Percentiles rank a stretch among this genome's conserved stretches.
Evolutionary conservation across 2,888 invertebrate species (phyloP).

Genomic region (Pandemis heparana): DNA sequence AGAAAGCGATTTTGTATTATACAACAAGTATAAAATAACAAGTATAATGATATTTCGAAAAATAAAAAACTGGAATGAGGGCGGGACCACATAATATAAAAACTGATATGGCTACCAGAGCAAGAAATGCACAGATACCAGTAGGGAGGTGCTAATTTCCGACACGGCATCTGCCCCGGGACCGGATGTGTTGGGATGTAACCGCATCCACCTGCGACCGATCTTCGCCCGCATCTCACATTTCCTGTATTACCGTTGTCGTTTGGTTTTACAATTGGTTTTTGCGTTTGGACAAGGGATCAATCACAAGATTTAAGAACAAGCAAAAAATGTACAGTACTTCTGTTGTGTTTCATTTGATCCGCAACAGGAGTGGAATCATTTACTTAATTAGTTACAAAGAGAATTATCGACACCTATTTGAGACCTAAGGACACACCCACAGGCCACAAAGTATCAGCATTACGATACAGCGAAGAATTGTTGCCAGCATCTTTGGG

Average conservation of each 20-base stretch:
- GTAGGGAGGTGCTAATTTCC: slow-evolving; percentile 58
- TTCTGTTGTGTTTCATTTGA: neutral
- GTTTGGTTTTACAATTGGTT: neutral
- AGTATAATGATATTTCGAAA: no score
- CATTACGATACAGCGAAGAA: no score
- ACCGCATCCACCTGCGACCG: slow-evolving; percentile 17
- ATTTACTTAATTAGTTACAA: no score
- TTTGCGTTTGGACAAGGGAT: neutral
- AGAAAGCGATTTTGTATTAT: no score
- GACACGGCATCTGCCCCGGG: slow-evolving; percentile 50
- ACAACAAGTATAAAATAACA: no score
- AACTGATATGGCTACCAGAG: neutral
- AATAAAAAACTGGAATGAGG: no score
- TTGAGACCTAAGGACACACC: no score
- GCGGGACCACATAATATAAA: neutral
- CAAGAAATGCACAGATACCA: slow-evolving; percentile 43
- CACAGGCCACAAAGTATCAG: no score
- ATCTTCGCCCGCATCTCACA: slow-evolving; percentile 4
- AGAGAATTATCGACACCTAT: no score
- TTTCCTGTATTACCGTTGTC: neutral
- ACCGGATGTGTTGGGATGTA: slow-evolving; percentile 23
- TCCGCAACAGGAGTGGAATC: no score
- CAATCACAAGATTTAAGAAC: neutral
- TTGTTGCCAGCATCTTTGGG: no score
- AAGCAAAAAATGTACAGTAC: no score